Base-by-base conservation (phyloP, 2,113 vertebrate genomes). In the Nesospiza acunhae region DNA sequence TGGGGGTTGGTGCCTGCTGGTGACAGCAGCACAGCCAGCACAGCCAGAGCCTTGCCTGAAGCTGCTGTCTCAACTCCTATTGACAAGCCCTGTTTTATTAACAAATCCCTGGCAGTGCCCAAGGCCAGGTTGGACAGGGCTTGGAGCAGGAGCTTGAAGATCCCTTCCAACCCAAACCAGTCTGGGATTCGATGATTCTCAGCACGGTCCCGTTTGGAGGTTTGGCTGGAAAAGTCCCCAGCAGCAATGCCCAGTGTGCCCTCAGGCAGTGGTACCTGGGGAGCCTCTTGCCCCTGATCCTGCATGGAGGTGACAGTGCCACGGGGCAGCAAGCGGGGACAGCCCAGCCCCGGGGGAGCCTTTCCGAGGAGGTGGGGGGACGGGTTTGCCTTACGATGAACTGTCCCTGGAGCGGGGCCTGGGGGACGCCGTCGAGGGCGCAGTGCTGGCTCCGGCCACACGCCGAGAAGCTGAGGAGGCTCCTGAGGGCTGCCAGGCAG, bases 311-410 rank as follows among this genome's bases (percentile, higher is more conserved):
- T 69, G 89, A 14, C 50, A 33, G 56, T 30, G 69, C n/a, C 73
- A 0, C 1, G 33, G 44, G 60, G 8, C 60, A 37, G 0, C 4
- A 10, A 41, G 0, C 3, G 17, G 53, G 84, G 56, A 87, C 90
- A n/a, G 11, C 24, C 14, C 64, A 33, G 89, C 64, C 12, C 28
- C 10, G 0, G 8, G 58, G 52, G 11, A 27, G 3, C 42, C 64
- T 19, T 23, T 49, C 23, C 1, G 0, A 1, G 19, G 49, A 2
- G 19, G 49, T 9, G 33, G 53, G 28, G 56, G 56, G 37, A 10
- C 0, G 15, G 24, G 39, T 95, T 53, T 84, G 73, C 46, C 98
- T 97, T 95, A 98, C 98, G 62, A 98, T 96, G 94, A 98, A 98
- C 52, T 94, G 67, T 4, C 98, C 98, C 1, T 80, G 91, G 49